Conservation (phyloP, 2,113 vertebrate species). For the Labeo catla region DNA sequence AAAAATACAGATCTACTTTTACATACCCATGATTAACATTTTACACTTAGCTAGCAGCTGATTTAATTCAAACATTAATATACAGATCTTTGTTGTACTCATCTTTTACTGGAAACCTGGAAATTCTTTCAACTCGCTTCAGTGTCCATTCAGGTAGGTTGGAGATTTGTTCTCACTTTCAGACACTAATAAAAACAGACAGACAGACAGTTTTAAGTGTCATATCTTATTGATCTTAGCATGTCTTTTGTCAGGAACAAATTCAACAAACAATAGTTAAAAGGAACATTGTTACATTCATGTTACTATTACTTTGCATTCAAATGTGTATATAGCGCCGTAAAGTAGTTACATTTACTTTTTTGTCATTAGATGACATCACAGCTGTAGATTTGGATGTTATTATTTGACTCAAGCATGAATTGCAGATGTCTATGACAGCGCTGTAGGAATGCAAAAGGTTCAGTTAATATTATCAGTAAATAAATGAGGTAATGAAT, state of each 20-base stretch:
- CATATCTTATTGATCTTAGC: not conserved
- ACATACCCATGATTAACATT: not conserved
- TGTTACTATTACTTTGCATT: not conserved
- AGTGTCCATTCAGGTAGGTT: not conserved
- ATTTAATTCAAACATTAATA: too few relatives aligned
- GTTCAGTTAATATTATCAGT: not conserved
- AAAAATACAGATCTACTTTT: too few relatives aligned
- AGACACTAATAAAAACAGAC: not conserved
- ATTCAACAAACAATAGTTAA: too few relatives aligned
- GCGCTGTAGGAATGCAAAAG: not conserved
- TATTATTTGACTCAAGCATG: not conserved
- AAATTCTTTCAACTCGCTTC: not conserved
- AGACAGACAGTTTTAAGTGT: not conserved
- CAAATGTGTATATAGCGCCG: not conserved
- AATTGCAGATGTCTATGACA: not conserved
- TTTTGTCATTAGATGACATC: not conserved
- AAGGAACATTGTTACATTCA: not conserved
- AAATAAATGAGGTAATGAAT: not conserved
- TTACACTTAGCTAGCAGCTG: not conserved
- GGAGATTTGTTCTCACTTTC: not conserved
- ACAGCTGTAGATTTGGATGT: too few relatives aligned
- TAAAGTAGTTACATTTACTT: not conserved
- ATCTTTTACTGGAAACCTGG: not conserved
- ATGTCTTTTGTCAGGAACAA: not conserved
- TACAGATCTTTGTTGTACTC: too few relatives aligned